Evolutionary conservation across 2,113 vertebrate genomes (phyloP), one percentile per base, ranked within the genome.

Genomic region (Petromus typicus): DNA sequence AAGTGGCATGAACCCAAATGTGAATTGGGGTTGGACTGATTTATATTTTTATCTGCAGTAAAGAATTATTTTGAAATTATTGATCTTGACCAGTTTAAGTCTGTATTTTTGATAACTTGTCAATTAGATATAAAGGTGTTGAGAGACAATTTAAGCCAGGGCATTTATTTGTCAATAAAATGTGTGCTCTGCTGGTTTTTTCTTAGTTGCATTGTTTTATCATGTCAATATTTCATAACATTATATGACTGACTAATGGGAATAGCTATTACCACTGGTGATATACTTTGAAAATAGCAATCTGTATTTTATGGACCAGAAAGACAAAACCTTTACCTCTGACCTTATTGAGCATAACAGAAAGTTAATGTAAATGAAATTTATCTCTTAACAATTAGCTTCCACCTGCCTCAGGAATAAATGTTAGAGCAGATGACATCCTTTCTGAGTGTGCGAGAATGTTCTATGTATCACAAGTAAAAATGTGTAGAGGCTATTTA

Each of bases 141-240:
- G 94, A 98, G 97, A 98, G 79, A 84, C 96, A 96, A 97, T 98
- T 98, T 98, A 98, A 98, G 91, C 93, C 66, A 91, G 45, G 97
- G 95, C 98, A 98, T 98, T 98, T 98, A 98, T 99, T 99, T 99
- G 98, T 98, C 98, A 98, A 98, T 98, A 99, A 96, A 97, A 97
- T 40, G 88, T 95, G 95, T 97, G 94, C 93, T 96, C 95, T 97
- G 94, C 98, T 98, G 97, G 66, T 96, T 98, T 98, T 92, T 98
- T 98, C 97, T 98, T 97, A 96, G 98, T 98, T 98, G 96, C 93
- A 94, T 95, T 98, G 93, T 97, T 98, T 98, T 98, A 99, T 98
- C 98, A 96, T 98, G 98, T 99, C 99, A 99, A 99, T 99, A 99
- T 99, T 99, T 99, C 98, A 99, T 99, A 98, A 98, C 96, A 97